Base-by-base conservation (phyloP, 2,888 invertebrate species). In the Invenusta paracnida region DNA sequence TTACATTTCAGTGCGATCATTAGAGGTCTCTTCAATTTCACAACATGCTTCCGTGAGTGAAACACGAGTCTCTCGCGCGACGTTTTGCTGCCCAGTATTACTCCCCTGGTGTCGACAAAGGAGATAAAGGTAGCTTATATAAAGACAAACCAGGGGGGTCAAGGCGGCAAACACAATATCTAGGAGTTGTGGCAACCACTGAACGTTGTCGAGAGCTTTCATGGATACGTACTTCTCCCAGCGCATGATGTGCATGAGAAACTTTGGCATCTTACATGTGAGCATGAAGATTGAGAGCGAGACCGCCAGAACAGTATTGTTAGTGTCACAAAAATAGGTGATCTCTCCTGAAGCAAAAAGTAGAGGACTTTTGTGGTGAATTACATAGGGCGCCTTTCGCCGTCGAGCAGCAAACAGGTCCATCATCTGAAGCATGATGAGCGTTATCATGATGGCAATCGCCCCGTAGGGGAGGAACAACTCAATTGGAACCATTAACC, bases 401-500 rank as follows among this genome's bases (percentile, higher is more conserved):
- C 48, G 48, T 11, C 48, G 48, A 17, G 48, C 48, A 48, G 48
- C 48, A 17, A 48, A 48, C 11, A 48, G 48, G 27, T 84, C 84
- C 5, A 67, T 27, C 17, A 84, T n/a, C 29, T 84, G 31, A 1
- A 73, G 28, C 2, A 67, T 29, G 29, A 67, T 73, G 73, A 73
- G 28, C 2, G 29, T 66, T 0, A 66, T 1, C 28, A 84, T 29
- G 1, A 67, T 27, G 1, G 84, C 25, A 27, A 67, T n/a, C n/a
- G 73, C 73, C 5, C 67, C n/a, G 29, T 73, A 73, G 2, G 84
- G 84, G 2, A 84, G 25, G 29, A 84, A 84, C 84, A 84, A 73
- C 29, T 84, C 84, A n/a, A 84, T 29, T 0, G 84, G 84, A 1
- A 84, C 84, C 66, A 66, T 84, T 5, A 84, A 28, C 84, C 84